Evolutionary conservation across 2,113 vertebrate species (phyloP), one percentile per base, ranked within the genome.

Genomic region (Trogon surrucura): DNA sequence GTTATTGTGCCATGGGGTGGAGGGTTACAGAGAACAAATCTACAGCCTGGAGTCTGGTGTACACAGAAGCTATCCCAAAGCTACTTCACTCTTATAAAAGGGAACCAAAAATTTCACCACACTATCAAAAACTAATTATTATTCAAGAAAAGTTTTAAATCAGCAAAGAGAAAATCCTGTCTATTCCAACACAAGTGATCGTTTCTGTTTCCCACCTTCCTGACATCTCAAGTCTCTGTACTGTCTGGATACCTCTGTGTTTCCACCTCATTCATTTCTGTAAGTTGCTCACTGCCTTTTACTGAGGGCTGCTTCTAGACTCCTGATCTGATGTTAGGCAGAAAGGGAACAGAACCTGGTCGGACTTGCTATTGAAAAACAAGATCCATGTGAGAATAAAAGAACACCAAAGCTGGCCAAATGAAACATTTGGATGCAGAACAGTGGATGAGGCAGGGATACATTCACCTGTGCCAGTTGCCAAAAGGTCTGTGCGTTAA

Each of bases 271-370:
- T 53, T 88, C 7, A 30, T 71, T 73, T 79, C 54, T 3, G 0
- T 16, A 32, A 71, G 16, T 25, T 70, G 9, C 16, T 44, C n/a
- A 3, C 22, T 36, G 34, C 15, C 17, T 71, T 80, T 74, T 51
- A 38, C 16, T 58, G 44, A 54, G 3, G 3, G 23, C n/a, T 44
- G 3, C 29, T 87, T 58, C 69, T 23, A 16, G 27, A 20, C 74
- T 41, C 53, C 16, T 72, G 36, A 58, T 74, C 32, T 64, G 36
- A 48, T 11, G 10, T 56, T n/a, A 61, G 27, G 54, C 27, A 74
- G 36, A 71, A 88, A 74, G 19, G n/a, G 36, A 80, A 51, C 5
- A 32, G 36, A 81, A 36, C 0, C 3, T 0, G 0, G 14, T 51
- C 58, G 22, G 32, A 53, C 22, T 79, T 22, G 4, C 34, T 64